phyloP scores from a whole-genome alignment of 1,140 invertebrate genomes.

The Drosophila tani region DNA sequence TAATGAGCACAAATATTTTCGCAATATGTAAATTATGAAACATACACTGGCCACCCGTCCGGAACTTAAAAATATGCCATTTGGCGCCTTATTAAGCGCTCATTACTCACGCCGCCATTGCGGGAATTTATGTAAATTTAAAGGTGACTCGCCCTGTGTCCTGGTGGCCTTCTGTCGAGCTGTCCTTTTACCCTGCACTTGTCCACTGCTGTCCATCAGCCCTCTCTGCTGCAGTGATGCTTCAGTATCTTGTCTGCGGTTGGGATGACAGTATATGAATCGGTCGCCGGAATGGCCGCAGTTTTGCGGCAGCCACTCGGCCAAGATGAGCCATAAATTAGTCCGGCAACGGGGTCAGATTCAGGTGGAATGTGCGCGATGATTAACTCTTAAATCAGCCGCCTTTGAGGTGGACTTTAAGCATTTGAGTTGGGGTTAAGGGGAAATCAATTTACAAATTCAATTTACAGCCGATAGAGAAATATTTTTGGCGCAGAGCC shows the following conservation, averaged over 20 bases:
- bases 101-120: constrained; percentile 61
- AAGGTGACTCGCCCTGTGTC: constrained; percentile 14
- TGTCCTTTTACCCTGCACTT: constrained; percentile 1
- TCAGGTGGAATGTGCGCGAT: constrained; percentile 13
- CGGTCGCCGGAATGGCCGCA: constrained; percentile 47
- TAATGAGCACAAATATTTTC: constrained; percentile 64
- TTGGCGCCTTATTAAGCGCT: constrained; percentile 68
- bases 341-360: constrained; percentile 1
- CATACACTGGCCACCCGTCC: constrained; percentile 47
- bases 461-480: constrained; percentile 28
- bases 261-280: constrained; percentile 57
- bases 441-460: constrained; percentile 47
- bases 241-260: constrained; percentile 56
- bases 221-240: neutral
- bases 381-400: constrained; percentile 46
- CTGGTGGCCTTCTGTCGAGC: neutral
- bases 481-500: constrained; percentile 10
- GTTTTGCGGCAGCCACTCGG: constrained; percentile 58
- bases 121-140: constrained; percentile 36
- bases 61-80: constrained; percentile 57
- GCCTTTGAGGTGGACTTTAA: constrained; percentile 23
- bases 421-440: neutral
- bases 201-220: neutral
- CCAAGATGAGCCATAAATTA: constrained; percentile 59
- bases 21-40: constrained; percentile 66